Evolutionary conservation across 2,113 vertebrate genomes (phyloP).

Genomic region (Eptesicus fuscus): DNA sequence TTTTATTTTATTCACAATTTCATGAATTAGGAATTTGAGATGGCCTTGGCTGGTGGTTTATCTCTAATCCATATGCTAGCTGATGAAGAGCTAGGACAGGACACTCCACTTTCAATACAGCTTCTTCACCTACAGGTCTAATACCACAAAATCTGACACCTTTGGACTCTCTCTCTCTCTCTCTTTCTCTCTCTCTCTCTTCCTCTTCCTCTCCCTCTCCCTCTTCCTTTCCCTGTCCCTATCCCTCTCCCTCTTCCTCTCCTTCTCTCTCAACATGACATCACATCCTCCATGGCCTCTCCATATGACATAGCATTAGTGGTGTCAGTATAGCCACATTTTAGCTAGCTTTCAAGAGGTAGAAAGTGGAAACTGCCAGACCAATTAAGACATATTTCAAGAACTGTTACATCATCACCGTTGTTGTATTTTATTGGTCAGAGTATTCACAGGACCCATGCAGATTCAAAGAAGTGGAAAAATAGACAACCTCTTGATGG

Average conservation of each 20-base stretch:
- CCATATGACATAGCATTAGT: neutral
- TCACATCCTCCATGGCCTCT: neutral
- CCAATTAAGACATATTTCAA: neutral
- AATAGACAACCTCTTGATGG: neutral
- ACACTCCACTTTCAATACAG: neutral
- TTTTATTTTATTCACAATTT: constrained; percentile 44
- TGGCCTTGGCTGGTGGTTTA: neutral
- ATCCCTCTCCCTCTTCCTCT: neutral
- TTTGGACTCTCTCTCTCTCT: neutral
- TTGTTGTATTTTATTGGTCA: constrained; percentile 10
- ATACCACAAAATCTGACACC: neutral
- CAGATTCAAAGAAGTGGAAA: constrained; percentile 8
- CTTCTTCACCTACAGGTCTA: neutral
- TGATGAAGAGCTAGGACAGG: neutral
- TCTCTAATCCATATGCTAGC: neutral
- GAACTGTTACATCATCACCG: neutral
- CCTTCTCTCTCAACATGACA: neutral
- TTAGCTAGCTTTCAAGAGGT: constrained; percentile 1
- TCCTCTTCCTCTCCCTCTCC: neutral
- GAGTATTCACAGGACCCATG: neutral
- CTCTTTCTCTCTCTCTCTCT: neutral
- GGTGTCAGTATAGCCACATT: neutral
- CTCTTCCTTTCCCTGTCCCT: neutral
- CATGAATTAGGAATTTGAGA: constrained; percentile 1
- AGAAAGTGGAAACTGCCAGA: constrained; percentile 2